A percentile compares a stretch with the other conserved stretches of the same genome.
phyloP scores from a whole-genome alignment of 2,113 vertebrate species.

The Chitala chitala region DNA sequence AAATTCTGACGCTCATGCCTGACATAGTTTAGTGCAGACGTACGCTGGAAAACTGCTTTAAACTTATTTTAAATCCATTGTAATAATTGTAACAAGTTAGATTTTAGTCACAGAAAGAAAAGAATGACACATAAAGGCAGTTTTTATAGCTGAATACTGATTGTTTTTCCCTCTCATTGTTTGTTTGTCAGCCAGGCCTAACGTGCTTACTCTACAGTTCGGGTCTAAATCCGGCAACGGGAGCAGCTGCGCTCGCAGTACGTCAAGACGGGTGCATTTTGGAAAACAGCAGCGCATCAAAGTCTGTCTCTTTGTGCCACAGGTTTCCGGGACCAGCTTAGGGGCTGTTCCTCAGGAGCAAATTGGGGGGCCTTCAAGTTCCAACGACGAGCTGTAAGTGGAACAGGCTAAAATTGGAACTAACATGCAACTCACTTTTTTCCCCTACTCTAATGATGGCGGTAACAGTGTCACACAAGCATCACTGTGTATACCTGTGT shows the following conservation, averaged over 20 bases:
- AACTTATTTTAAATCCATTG: background rate
- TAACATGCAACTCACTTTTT: background rate
- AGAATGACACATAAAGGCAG: background rate
- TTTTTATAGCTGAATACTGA: background rate
- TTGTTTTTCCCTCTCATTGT: background rate
- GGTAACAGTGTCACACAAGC: background rate
- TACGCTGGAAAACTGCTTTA: background rate
- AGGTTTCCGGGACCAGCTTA: constrained; percentile 37
- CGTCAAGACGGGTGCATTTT: background rate
- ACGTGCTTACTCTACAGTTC: background rate
- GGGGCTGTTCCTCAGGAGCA: constrained; percentile 33
- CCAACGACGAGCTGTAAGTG: constrained; percentile 32
- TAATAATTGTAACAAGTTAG: background rate
- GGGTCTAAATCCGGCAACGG: background rate
- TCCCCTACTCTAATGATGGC: background rate
- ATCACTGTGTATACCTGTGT: background rate
- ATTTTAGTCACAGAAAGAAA: background rate
- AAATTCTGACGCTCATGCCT: no score
- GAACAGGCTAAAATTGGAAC: background rate
- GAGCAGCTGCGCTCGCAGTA: background rate
- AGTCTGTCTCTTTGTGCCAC: constrained; percentile 12
- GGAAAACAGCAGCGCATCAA: background rate
- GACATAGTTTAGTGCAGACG: no score
- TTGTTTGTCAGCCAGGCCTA: background rate
- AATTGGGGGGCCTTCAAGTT: constrained; percentile 25